Evolutionary conservation across 1,140 invertebrate species (phyloP), one percentile per base, ranked within the genome.

Genomic region (Pseudomyrmex concolor): DNA sequence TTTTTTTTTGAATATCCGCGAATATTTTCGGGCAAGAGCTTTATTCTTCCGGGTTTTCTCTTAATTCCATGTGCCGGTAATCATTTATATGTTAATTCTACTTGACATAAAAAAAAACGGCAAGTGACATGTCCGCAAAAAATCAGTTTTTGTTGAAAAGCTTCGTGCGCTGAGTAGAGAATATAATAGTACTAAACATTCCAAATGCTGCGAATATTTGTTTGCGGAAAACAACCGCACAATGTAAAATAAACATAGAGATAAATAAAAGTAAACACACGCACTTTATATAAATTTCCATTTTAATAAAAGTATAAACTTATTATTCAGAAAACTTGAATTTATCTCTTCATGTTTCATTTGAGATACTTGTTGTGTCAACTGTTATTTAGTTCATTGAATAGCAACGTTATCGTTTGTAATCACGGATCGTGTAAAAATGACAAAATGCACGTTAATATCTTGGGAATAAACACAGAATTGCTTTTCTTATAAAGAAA

Each of bases 1-100:
- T n/a, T 59, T 80, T 70, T 64, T 78, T 80, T 60, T 80, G 5
- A 34, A 60, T 78, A 19, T 4, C 9, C 43, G 45, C 45, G 66
- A 2, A 80, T 80, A 80, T 71, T 71, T 80, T 60, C 51, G 76
- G 19, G 0, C 34, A 34, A 7, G 12, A 60, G 25, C 57, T 78
- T 25, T 59, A 71, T 34, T 54, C 43, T 25, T 59, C 22, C 43
- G 7, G 43, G 12, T 50, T 80, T 50, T 50, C 54, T 12, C 15
- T 57, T 68, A 68, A 78, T 78, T 68, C 64, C 50, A 13, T 34
- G 43, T 5, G 34, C 34, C 48, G 22, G 43, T 50, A 59, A 80
- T 80, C 54, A 78, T 50, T 51, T 71, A 66, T 77, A 77, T 66
- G 25, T 76, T 76, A 67, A 77, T 67, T 66, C 13, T 17, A 22